A percentile compares a stretch with the other conserved stretches of the same genome.
Evolutionary conservation across 1,140 invertebrate species (phyloP).

Genomic region (Drosophila pruinosa): DNA sequence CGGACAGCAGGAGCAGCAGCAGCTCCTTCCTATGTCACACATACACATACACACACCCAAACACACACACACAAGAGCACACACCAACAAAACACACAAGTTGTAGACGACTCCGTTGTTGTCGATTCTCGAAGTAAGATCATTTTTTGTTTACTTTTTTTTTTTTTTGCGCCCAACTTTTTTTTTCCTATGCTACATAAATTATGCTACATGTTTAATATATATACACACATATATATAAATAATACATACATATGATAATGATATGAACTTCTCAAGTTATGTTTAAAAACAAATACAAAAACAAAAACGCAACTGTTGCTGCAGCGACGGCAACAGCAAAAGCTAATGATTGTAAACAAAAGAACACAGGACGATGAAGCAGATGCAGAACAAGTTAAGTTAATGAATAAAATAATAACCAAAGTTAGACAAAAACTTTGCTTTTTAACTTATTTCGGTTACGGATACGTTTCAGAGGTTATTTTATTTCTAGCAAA

Average conservation of each 20-base stretch:
- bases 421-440: constrained; percentile 72
- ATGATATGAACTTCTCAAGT: constrained; percentile 63
- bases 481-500: too few relatives aligned
- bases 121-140: constrained; percentile 52
- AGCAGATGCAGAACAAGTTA: constrained; percentile 62
- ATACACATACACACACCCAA: constrained; percentile 20
- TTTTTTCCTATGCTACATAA: constrained; percentile 77
- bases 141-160: constrained; percentile 72
- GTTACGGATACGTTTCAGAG: too few relatives aligned
- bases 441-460: background rate
- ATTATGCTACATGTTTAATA: constrained; percentile 78
- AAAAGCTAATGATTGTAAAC: constrained; percentile 29
- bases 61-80: constrained; percentile 20
- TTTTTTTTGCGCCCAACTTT: constrained; percentile 54
- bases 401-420: constrained; percentile 79
- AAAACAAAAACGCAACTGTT: constrained; percentile 37
- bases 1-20: background rate
- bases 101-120: constrained; percentile 25
- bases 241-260: constrained; percentile 49
- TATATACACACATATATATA: constrained; percentile 30
- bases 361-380: constrained; percentile 15
- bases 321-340: constrained; percentile 30
- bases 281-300: constrained; percentile 45
- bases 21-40: background rate
- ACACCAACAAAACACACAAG: constrained; percentile 20